A percentile compares a stretch with the other conserved stretches of the same genome.
Conservation (phyloP, 2,888 invertebrate genomes). For the Stenotaenia linearis region DNA sequence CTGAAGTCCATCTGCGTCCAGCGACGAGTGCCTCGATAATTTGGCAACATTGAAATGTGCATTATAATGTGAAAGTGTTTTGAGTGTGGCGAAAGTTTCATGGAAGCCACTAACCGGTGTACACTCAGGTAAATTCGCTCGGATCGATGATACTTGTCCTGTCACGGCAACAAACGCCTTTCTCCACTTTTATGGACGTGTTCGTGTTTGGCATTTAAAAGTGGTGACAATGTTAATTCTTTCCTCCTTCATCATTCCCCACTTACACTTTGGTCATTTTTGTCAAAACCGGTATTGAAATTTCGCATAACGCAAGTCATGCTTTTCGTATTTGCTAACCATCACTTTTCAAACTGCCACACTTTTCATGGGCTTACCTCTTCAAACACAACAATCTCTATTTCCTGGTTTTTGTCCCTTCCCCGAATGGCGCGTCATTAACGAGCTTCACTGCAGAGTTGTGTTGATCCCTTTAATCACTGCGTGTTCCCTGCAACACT, state of each 20-base stretch:
- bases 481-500: background rate
- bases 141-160: slow-evolving; percentile 7
- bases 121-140: background rate
- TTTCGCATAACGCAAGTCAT: background rate
- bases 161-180: background rate
- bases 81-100: background rate
- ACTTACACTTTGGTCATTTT: background rate
- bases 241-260: background rate
- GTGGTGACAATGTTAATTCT: background rate
- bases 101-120: background rate
- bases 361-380: background rate
- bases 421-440: background rate
- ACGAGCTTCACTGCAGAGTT: background rate
- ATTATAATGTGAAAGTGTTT: background rate
- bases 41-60: background rate
- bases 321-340: background rate
- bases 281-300: background rate
- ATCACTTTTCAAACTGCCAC: background rate
- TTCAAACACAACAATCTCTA: background rate
- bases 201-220: background rate
- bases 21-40: background rate
- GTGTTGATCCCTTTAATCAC: background rate
- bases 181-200: background rate
- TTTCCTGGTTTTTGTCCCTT: background rate
- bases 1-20: background rate